A percentile compares a stretch with the other conserved stretches of the same genome.
These are phyloP conservation scores for Andrena chrysosceles DNA, from an alignment of 2,888 invertebrate species.

Conservation along the genomic window DNA sequence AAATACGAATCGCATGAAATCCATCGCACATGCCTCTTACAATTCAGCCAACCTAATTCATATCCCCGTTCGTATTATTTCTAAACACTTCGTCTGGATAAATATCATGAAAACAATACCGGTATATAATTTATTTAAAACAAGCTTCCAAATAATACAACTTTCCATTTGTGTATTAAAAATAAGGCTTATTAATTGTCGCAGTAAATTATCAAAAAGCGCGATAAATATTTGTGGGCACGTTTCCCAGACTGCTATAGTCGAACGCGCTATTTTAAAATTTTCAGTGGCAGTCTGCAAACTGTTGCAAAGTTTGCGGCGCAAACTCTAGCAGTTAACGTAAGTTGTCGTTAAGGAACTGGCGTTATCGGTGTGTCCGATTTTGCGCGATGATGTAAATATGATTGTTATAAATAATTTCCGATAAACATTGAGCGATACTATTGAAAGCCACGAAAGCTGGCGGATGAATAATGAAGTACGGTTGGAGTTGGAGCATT, in stretches of 20 bases:
- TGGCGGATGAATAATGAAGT: slow-evolving; percentile 9
- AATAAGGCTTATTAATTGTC: neutral
- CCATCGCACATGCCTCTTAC: neutral
- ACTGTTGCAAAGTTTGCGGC: neutral
- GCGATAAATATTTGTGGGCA: neutral
- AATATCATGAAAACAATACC: neutral
- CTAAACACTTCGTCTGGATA: neutral
- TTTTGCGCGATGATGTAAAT: neutral
- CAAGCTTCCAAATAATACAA: neutral
- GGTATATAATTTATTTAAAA: neutral
- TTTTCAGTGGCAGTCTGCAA: slow-evolving; percentile 13
- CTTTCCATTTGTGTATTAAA: neutral
- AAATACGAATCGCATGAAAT: slow-evolving; percentile 10
- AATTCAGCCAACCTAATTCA: slow-evolving; percentile 40
- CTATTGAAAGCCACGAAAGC: neutral
- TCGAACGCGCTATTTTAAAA: slow-evolving; percentile 54
- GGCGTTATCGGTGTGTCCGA: neutral
- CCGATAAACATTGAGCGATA: neutral
- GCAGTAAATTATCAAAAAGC: too few relatives aligned
- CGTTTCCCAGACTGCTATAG: slow-evolving; percentile 46
- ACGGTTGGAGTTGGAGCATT: neutral
- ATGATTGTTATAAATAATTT: neutral
- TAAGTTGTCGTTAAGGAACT: slow-evolving; percentile 6
- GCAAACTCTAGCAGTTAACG: slow-evolving; percentile 4
- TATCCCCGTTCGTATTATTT: neutral